Base-by-base conservation (phyloP, 2,888 invertebrate genomes). In the Anarsia innoxiella region DNA sequence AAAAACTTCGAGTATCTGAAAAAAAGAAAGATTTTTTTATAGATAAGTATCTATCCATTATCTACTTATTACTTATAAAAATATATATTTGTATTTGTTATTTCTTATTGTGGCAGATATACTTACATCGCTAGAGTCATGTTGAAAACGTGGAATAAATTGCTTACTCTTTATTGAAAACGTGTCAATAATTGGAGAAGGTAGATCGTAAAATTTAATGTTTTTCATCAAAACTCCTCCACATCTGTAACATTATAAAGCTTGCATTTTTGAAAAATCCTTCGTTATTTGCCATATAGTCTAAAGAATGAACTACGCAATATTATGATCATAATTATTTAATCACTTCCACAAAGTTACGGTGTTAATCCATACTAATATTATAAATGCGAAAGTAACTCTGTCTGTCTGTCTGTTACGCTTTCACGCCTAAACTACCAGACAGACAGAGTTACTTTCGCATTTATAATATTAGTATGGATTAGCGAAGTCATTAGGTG, bases 221-320 rank as follows among this genome's bases (percentile, higher is more conserved):
- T 53, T 45, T 41, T 67, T 50, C n/a, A 73, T 42, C 2, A 44
- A 2, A 3, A 72, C 49, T 16, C 72, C 72, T 3, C 68, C 70
- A 46, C 70, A 73, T 27, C 76, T 33, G 15, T n/a, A n/a, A n/a
- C n/a, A n/a, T n/a, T n/a, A n/a, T n/a, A n/a, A n/a, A n/a, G n/a
- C n/a, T n/a, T n/a, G n/a, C n/a, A n/a, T n/a, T n/a, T n/a, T n/a
- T n/a, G n/a, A n/a, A n/a, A n/a, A n/a, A n/a, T n/a, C n/a, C n/a
- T n/a, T n/a, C n/a, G n/a, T n/a, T n/a, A n/a, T n/a, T n/a, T n/a
- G n/a, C n/a, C n/a, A n/a, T n/a, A n/a, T n/a, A n/a, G n/a, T n/a
- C n/a, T n/a, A n/a, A n/a, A n/a, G n/a, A n/a, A n/a, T n/a, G n/a
- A n/a, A n/a, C n/a, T n/a, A n/a, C n/a, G n/a, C n/a, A n/a, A n/a